A percentile compares a stretch with the other conserved stretches of the same genome.
These are phyloP conservation scores for Sylvilagus bachmani DNA, from an alignment of 2,113 vertebrate genomes.

Conservation along the genomic window DNA sequence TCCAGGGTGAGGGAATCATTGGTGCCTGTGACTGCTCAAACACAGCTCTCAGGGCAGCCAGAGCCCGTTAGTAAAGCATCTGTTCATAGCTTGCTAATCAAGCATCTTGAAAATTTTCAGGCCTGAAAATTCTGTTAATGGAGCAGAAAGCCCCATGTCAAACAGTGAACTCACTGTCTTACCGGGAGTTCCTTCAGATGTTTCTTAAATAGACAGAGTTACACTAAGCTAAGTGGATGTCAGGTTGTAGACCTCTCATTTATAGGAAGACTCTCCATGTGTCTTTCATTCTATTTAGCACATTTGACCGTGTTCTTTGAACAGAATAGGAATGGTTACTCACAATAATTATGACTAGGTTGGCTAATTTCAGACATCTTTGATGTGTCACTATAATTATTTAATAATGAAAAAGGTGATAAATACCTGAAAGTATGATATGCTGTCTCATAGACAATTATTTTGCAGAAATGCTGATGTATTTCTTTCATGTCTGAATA, in stretches of 20 bases:
- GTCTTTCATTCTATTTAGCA: neutral
- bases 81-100: neutral
- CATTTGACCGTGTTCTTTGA: constrained; percentile 14
- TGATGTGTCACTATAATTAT: constrained; percentile 28
- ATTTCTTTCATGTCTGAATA: constrained; percentile 45
- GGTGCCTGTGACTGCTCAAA: neutral
- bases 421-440: neutral
- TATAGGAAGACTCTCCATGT: constrained; percentile 10
- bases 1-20: neutral
- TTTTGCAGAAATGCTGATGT: constrained; percentile 47
- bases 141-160: neutral
- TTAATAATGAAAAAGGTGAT: neutral
- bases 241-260: neutral
- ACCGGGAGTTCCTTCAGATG: neutral
- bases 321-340: neutral
- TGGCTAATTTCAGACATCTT: constrained; percentile 12
- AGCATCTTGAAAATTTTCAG: neutral
- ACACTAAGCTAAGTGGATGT: neutral
- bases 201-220: neutral
- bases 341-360: constrained; percentile 10
- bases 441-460: neutral
- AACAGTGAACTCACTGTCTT: neutral
- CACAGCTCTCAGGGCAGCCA: neutral
- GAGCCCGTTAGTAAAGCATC: neutral
- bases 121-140: neutral